Evolutionary conservation across 2,888 invertebrate species (phyloP).

Genomic region (Spodoptera picta): DNA sequence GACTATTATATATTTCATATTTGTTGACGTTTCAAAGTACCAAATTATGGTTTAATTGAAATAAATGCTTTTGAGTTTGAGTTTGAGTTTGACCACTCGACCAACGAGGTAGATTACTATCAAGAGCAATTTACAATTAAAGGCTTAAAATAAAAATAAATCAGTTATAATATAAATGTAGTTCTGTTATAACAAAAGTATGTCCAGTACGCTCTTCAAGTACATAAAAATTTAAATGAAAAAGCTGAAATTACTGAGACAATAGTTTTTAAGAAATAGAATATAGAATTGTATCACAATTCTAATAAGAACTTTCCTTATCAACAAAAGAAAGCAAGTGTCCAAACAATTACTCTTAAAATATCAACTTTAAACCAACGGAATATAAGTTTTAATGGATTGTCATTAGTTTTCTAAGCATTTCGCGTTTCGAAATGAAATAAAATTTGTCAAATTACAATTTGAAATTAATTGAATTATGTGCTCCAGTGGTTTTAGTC

Average conservation of each 20-base stretch:
- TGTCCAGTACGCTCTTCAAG: too few species aligned
- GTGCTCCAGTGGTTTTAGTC: slow-evolving; percentile 37
- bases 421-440: slow-evolving; percentile 20
- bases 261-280: neutral
- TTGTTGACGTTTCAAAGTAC: too few species aligned
- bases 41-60: too few species aligned
- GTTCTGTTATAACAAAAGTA: neutral
- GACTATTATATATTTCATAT: too few species aligned
- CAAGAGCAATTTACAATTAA: too few species aligned
- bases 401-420: slow-evolving; percentile 11
- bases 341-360: slow-evolving; percentile 9
- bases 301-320: neutral
- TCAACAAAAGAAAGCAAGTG: slow-evolving; percentile 7
- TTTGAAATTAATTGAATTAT: slow-evolving; percentile 47
- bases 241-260: neutral
- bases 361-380: slow-evolving; percentile 21
- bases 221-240: neutral
- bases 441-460: slow-evolving; percentile 34
- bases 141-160: too few species aligned
- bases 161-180: too few species aligned
- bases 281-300: slow-evolving; percentile 3
- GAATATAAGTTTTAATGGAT: slow-evolving; percentile 38
- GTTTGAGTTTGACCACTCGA: too few species aligned
- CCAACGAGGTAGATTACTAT: too few species aligned
- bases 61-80: too few species aligned